Evolutionary conservation across 2,888 invertebrate genomes (phyloP), one percentile per base, ranked within the genome.

Genomic region (Pristionchus maxplancki): DNA sequence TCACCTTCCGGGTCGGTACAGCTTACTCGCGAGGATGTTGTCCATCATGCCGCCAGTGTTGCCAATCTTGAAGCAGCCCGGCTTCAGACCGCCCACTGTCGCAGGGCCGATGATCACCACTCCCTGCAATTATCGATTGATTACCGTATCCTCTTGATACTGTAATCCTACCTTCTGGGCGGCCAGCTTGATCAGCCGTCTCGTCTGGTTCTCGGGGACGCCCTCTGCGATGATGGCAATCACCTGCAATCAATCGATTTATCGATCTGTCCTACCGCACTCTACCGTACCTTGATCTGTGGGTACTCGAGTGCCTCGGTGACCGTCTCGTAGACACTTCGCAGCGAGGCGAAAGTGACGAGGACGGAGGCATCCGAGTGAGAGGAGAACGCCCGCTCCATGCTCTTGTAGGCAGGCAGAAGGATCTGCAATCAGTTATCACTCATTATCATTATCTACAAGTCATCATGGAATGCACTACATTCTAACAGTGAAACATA

Each of bases 31-130:
- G 1, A 99, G 96, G 92, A 99, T 98, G 95, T 99, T 99, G 95
- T 99, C 99, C 96, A 99, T 97, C 99, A 99, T 99, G 89, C 99
- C 99, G 24, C 99, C 99, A 0, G 99, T 99, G 96, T 99, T 99
- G 88, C 95, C 95, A 93, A 99, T 99, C 96, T 99, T 99, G 95
- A 99, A 98, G 95, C 98, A 98, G 1, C 99, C 99, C 0, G 99
- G 99, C 94, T 99, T 98, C 89, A 99, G 97, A 8, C 99, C 99
- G 83, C 99, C 99, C 67, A 99, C 96, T 17, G 95, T 95, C 6
- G 95, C 95, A 40, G 94, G 94, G 3, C 97, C 98, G 92, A 98
- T 98, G 81, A 98, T 97, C 37, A 97, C 96, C 0, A 98, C 97
- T 74, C 97, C 97, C 90, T 90, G 71, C 58, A 90, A 53, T 6